Evolutionary conservation across 2,888 invertebrate species (phyloP), one percentile per base, ranked within the genome.

Genomic region (Odontothrips loti): DNA sequence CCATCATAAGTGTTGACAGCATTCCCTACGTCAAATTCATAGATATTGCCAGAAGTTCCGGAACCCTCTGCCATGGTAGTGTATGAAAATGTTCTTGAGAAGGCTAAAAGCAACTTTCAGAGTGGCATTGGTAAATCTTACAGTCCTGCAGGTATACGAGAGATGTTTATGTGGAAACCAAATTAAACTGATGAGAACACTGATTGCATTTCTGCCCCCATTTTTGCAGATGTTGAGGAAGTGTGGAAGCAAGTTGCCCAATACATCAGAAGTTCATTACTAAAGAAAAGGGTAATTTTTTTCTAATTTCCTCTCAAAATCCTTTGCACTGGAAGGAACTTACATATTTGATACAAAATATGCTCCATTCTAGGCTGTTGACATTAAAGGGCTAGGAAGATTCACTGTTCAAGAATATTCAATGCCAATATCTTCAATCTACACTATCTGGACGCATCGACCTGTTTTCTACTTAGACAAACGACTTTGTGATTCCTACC

Each of bases 391-490:
- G 0, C 68, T 75, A 6, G 68, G 68, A 1, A 75, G 68, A 27
- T 75, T 75, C 27, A 75, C 68, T 12, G 27, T 75, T 23, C 68
- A 75, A 27, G 68, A 75, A 27, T 75, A 75, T 27, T 75, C 68
- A 23, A 75, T 75, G 68, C 68, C 68, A 23, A 27, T 75, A 10
- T 75, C 68, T 12, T 75, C 68, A 23, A 27, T 75, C 12, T 75
- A 75, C 27, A 27, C 68, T 12, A 75, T 75, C 27, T 75, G 68
- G 68, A 23, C 68, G 8, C 68, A 75, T 27, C 68, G 68, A 8
- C 68, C 68, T 10, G 68, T 75, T 12, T 75, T 75, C 27, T 75
- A 75, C 27, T 27, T 75, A 27, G 68, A 75, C 27, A 75, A 75
- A 27, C 68, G 68, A 27, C 68, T 75, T 12, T 75, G 68, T 27